Evolutionary conservation across 2,797 vertebrate genomes (phyloP).

Genomic region (Harpagifer antarcticus): DNA sequence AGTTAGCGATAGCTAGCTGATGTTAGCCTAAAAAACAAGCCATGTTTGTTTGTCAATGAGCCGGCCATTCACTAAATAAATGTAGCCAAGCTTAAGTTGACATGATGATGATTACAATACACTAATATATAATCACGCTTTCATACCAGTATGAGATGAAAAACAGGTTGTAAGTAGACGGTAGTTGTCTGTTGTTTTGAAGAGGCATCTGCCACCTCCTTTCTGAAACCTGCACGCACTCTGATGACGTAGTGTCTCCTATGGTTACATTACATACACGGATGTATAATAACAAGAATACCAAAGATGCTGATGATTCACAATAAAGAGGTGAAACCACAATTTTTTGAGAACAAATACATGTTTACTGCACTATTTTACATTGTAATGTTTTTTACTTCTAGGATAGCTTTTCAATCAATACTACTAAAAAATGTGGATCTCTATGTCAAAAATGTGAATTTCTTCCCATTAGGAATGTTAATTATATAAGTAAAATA

Average conservation of each 20-base stretch:
- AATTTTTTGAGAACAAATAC: too few relatives aligned
- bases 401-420: not conserved
- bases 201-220: slow-evolving; percentile 71
- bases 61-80: accelerated
- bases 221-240: slow-evolving; percentile 53
- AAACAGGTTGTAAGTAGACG: slow-evolving; percentile 39
- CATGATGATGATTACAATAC: not conserved
- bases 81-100: not conserved
- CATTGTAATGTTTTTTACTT: not conserved
- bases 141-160: slow-evolving; percentile 65
- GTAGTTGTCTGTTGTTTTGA: slow-evolving; percentile 53
- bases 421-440: not conserved
- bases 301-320: too few relatives aligned
- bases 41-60: not conserved
- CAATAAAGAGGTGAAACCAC: too few relatives aligned
- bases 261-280: not conserved
- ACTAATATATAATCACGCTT: not conserved
- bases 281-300: too few relatives aligned
- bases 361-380: not conserved
- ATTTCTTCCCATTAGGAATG: not conserved
- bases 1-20: slow-evolving; percentile 54
- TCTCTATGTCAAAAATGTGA: not conserved
- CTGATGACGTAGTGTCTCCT: slow-evolving; percentile 58
- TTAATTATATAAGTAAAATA: not conserved
- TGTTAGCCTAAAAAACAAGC: slow-evolving; percentile 33